Conservation (phyloP, 1,140 invertebrate species). For the Brachionus rubens region DNA sequence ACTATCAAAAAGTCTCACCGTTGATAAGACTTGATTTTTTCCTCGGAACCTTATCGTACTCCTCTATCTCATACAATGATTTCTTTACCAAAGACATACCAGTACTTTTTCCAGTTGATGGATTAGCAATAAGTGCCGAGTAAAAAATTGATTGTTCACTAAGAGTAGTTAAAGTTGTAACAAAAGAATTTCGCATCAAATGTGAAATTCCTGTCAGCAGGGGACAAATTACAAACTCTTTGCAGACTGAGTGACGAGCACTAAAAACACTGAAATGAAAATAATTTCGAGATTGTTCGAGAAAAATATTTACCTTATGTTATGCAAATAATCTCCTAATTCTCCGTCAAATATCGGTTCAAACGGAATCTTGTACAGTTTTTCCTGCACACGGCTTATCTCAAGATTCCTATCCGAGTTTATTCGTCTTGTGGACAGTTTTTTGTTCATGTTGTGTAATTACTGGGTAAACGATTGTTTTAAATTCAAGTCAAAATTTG, state of each 20-base stretch:
- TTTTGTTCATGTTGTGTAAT: no score
- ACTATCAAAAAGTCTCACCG: background rate
- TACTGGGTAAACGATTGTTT: no score
- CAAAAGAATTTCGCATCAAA: background rate
- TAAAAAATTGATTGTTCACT: no score
- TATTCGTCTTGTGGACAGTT: no score
- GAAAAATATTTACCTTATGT: background rate
- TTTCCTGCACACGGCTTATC: no score
- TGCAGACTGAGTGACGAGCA: background rate
- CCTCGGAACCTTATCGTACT: background rate
- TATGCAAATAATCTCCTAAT: background rate
- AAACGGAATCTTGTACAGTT: background rate
- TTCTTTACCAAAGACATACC: conserved; percentile 2
- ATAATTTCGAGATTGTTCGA: background rate
- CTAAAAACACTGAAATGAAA: background rate
- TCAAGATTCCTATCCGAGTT: no score
- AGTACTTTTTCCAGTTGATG: no score
- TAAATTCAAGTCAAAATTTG: no score
- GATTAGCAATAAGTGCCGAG: no score
- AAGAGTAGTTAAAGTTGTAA: background rate
- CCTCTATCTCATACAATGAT: background rate
- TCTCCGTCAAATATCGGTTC: background rate
- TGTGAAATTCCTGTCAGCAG: conserved; percentile 3
- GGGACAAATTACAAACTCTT: conserved; percentile 3
- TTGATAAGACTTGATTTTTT: conserved; percentile 7